These are phyloP conservation scores for Acanthurus tractus DNA, from an alignment of 2,797 vertebrate species.

Conservation along the genomic window DNA sequence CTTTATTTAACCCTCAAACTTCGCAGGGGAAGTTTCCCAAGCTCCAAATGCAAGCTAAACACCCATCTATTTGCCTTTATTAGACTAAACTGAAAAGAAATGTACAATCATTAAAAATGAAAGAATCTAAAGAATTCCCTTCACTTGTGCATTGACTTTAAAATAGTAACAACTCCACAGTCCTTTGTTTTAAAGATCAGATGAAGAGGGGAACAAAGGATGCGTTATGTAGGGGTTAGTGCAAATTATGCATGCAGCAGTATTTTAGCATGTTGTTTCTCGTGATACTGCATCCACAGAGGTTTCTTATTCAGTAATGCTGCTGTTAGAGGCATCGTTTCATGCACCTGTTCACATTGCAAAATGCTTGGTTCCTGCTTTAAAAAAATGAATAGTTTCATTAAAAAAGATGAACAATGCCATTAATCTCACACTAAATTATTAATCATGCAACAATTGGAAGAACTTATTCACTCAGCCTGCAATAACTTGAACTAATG, in stretches of 20 bases:
- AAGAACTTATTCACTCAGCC: no score
- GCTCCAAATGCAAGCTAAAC: neutral
- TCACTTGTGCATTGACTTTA: neutral
- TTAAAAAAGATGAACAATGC: no score
- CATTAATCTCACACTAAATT: neutral
- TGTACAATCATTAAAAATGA: no score
- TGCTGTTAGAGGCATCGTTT: neutral
- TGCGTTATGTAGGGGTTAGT: no score
- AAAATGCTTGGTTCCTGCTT: neutral
- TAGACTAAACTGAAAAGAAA: no score
- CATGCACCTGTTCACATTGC: neutral
- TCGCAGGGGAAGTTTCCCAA: neutral
- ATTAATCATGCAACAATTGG: neutral
- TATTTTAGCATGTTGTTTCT: neutral
- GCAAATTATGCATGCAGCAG: neutral
- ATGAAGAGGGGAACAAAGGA: no score
- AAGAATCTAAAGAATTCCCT: neutral
- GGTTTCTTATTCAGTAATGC: neutral
- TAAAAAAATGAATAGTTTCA: neutral
- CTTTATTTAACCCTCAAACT: conserved; percentile 20
- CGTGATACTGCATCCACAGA: neutral
- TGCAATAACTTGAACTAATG: no score
- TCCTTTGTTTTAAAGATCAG: no score
- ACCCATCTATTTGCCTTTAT: neutral
- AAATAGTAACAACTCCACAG: neutral